Base-by-base conservation (phyloP, 1,140 invertebrate genomes). In the Doryteuthis pealeii region DNA sequence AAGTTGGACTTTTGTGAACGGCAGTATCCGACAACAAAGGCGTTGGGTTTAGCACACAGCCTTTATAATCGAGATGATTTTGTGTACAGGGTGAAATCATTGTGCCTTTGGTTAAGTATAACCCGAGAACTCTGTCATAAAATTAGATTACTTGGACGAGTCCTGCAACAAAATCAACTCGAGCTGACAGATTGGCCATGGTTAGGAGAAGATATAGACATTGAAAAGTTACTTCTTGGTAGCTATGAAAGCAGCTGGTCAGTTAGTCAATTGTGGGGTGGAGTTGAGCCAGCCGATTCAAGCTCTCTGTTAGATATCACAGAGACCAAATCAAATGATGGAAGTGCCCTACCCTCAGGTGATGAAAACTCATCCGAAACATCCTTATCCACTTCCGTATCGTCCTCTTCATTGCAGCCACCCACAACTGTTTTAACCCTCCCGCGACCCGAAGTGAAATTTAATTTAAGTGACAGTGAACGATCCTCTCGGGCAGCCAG, bases 81-180 rank as follows among this genome's bases (percentile, higher is more conserved):
- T 84, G 90, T 90, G 15, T 90, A 89, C 1, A 89, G 92, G 79
- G 90, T 94, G 8, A 93, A 91, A 84, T 92, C 94, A 6, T 92
- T 97, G 90, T 95, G 93, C 83, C 88, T 96, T 4, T 97, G 95
- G 95, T 94, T 94, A 82, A 97, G 96, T 85, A 93, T 95, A 86
- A 95, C 93, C 0, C 91, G 91, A 83, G 93, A 95, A 82, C 92
- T 95, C 85, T 91, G 93, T 77, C 89, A 95, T 31, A 95, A 94
- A 83, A 87, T 96, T 65, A 88, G 93, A 78, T 92, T 94, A 75
- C 84, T 96, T 73, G 93, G 93, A 0, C 92, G 92, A 86, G 90
- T 95, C 49, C 83, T 96, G 28, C 90, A 90, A 78, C 87, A 91
- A 74, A 87, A 90, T 35, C 77, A 83, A 45, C 80, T 81, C 18